These are phyloP conservation scores for Hybos culiciformis DNA, from an alignment of 2,888 invertebrate genomes.

Conservation along the genomic window DNA sequence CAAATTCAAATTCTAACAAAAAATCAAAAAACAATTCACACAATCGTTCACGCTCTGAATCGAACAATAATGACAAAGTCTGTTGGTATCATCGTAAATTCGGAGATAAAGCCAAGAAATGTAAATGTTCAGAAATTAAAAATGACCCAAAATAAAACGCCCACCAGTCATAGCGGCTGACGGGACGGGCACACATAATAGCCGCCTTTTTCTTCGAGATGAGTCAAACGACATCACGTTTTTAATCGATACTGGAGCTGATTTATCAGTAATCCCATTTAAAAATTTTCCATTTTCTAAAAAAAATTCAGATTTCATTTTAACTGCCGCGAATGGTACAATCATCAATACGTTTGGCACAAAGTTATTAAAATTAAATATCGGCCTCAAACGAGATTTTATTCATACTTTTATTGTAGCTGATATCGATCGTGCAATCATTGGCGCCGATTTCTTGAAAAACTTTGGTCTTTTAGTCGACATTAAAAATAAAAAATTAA, in stretches of 20 bases:
- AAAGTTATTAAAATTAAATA: background rate
- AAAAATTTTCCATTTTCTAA: background rate
- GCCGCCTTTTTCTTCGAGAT: background rate
- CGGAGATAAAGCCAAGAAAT: slow-evolving; percentile 1
- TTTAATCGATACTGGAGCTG: background rate
- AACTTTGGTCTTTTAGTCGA: background rate
- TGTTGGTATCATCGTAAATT: too few species aligned
- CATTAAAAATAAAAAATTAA: background rate
- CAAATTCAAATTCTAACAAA: too few species aligned
- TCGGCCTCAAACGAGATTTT: background rate
- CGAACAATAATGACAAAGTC: too few species aligned
- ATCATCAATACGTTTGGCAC: background rate
- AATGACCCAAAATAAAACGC: background rate
- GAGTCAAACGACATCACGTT: background rate
- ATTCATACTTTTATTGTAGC: background rate
- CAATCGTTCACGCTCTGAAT: too few species aligned
- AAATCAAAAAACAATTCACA: too few species aligned
- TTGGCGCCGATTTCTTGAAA: background rate
- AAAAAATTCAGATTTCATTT: background rate
- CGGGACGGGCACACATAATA: background rate
- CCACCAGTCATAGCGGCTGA: background rate
- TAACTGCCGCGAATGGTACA: background rate
- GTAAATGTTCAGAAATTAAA: background rate
- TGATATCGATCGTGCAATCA: background rate
- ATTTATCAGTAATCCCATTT: background rate